Conservation (phyloP, 37 sponge, comb jelly and placozoan genomes). For the Diacarnus erythraeanus region DNA sequence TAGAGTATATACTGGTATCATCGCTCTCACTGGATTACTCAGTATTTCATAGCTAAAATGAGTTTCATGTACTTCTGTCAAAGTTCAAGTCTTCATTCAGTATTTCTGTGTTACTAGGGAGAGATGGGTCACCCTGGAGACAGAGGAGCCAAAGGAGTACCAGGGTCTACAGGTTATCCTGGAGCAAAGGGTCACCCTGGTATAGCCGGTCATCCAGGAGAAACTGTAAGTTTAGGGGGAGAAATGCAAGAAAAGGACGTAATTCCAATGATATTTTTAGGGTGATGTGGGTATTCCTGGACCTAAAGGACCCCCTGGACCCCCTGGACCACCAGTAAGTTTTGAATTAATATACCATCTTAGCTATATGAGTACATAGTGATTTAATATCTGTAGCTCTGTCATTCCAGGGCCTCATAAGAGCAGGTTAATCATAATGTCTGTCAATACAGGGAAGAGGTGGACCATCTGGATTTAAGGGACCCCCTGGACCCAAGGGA, state of each 20-base stretch:
- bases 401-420: background rate
- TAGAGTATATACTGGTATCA: no score
- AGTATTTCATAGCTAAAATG: background rate
- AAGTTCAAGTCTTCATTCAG: background rate
- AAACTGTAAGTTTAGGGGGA: constrained; percentile 10
- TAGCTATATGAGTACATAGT: background rate
- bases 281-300: constrained; percentile 44
- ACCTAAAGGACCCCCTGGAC: constrained; percentile 29
- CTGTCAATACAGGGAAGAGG: constrained; percentile 22
- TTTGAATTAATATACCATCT: background rate
- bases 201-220: constrained; percentile 48
- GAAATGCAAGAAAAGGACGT: background rate
- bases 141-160: constrained; percentile 46
- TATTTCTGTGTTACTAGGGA: constrained; percentile 23
- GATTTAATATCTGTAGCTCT: background rate
- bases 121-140: constrained; percentile 46
- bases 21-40: background rate
- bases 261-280: constrained; percentile 1
- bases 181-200: constrained; percentile 61
- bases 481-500: constrained; percentile 46
- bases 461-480: constrained; percentile 47
- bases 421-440: background rate
- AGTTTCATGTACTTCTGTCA: background rate
- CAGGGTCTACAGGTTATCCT: constrained; percentile 12
- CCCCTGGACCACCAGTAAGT: constrained; percentile 29